These are phyloP conservation scores for Daphoenositta chrysoptera DNA, from an alignment of 2,113 vertebrate genomes.

Conservation along the genomic window DNA sequence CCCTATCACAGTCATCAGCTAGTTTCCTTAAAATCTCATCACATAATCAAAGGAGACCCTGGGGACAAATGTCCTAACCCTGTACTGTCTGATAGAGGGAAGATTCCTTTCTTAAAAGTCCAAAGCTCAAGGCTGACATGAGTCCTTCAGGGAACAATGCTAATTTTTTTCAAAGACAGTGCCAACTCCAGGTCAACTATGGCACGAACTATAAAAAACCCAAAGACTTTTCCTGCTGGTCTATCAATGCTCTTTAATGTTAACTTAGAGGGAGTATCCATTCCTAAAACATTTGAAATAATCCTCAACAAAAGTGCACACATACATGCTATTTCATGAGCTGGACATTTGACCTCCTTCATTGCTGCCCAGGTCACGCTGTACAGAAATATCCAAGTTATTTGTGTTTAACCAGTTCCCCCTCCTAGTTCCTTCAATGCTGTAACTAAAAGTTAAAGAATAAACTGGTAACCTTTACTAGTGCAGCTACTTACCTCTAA, in stretches of 20 bases:
- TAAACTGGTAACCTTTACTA: slow-evolving; percentile 66
- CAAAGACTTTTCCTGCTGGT: slow-evolving; percentile 39
- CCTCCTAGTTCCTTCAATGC: slow-evolving; percentile 7
- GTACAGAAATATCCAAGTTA: slow-evolving; percentile 61
- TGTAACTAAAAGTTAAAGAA: slow-evolving; percentile 69
- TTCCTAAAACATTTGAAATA: neutral
- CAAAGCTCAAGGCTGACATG: slow-evolving; percentile 41
- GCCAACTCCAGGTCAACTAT: slow-evolving; percentile 1
- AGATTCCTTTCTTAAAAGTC: too few species aligned
- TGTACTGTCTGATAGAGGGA: slow-evolving; percentile 3
- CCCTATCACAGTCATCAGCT: neutral
- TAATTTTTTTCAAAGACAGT: slow-evolving; percentile 27
- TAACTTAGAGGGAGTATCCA: slow-evolving; percentile 10
- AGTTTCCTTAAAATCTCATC: slow-evolving; percentile 58
- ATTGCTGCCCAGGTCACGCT: slow-evolving; percentile 8
- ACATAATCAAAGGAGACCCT: slow-evolving; percentile 18
- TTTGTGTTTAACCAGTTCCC: slow-evolving; percentile 49
- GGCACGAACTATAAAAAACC: slow-evolving; percentile 32
- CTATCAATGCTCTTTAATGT: slow-evolving; percentile 30
- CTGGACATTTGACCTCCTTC: slow-evolving; percentile 69
- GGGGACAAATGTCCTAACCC: slow-evolving; percentile 12
- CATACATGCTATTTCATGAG: neutral
- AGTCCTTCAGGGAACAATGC: slow-evolving; percentile 32
- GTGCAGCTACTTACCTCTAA: slow-evolving; percentile 75
- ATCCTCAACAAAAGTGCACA: neutral